Evolutionary conservation across 2,113 vertebrate species (phyloP).

Genomic region (Peromyscus leucopus): DNA sequence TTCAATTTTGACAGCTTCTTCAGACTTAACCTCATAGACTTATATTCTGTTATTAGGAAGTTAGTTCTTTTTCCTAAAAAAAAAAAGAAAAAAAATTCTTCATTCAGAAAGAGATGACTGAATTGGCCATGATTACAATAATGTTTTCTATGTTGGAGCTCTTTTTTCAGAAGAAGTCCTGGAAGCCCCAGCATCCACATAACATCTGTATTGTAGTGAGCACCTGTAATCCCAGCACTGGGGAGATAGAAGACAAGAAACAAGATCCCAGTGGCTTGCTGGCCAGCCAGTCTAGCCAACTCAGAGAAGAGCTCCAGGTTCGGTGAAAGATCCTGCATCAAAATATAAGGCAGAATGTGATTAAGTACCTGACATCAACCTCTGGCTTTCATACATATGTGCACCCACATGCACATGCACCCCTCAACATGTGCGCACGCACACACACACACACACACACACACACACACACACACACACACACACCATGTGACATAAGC

Average conservation of each 20-base stretch:
- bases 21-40: neutral
- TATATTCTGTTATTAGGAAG: conserved; percentile 39
- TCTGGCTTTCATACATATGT: neutral
- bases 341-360: neutral
- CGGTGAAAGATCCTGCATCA: neutral
- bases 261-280: neutral
- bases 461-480: neutral
- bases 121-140: neutral
- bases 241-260: neutral
- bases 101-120: neutral
- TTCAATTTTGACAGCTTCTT: neutral
- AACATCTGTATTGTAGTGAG: neutral
- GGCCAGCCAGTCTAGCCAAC: neutral
- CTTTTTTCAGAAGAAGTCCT: neutral
- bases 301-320: neutral
- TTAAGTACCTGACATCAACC: neutral
- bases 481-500: neutral
- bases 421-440: neutral
- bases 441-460: too few species aligned
- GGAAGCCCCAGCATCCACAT: neutral
- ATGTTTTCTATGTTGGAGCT: neutral
- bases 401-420: neutral
- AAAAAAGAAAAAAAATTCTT: neutral
- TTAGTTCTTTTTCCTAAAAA: neutral
- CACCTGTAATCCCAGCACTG: neutral